phyloP scores from a whole-genome alignment of 1,140 invertebrate species.

The Pseudomyrmex concolor region DNA sequence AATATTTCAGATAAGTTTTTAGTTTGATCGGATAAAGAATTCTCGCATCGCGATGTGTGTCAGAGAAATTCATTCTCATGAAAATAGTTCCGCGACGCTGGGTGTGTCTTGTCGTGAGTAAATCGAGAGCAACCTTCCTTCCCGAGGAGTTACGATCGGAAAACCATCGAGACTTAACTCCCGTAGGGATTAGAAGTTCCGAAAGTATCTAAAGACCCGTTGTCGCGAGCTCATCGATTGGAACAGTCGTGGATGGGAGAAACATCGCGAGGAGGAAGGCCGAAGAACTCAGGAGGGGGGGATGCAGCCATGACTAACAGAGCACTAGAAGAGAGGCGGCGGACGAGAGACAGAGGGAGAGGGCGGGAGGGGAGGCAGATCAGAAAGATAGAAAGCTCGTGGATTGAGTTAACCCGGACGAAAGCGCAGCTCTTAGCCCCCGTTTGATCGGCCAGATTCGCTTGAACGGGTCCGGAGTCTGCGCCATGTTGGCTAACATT shows the following conservation, averaged over 20 bases:
- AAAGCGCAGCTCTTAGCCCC: constrained; percentile 84
- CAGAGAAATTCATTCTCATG: constrained; percentile 9
- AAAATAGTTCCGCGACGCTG: constrained; percentile 12
- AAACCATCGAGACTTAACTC: constrained; percentile 48
- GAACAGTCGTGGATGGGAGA: constrained; percentile 78
- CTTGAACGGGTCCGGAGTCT: constrained; percentile 79
- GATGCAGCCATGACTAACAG: constrained; percentile 26
- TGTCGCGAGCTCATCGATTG: constrained; percentile 81
- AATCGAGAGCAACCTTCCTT: constrained; percentile 45
- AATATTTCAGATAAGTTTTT: too few relatives aligned
- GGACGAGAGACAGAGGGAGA: constrained; percentile 28
- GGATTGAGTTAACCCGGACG: constrained; percentile 83
- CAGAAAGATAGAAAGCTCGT: constrained; percentile 72
- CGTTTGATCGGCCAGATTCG: constrained; percentile 85
- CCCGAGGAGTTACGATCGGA: constrained; percentile 45
- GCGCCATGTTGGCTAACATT: constrained; percentile 75
- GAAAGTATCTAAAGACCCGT: constrained; percentile 76
- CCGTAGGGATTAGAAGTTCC: constrained; percentile 50
- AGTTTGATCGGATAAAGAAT: too few relatives aligned
- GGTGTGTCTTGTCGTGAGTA: constrained; percentile 40
- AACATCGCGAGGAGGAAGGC: constrained; percentile 29
- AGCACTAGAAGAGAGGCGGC: constrained; percentile 11
- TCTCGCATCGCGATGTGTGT: neutral
- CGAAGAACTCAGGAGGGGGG: neutral
- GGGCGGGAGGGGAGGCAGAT: constrained; percentile 57